A percentile compares a stretch with the other conserved stretches of the same genome.
phyloP scores from a whole-genome alignment of 2,113 vertebrate species.

The Leuciscus idus region DNA sequence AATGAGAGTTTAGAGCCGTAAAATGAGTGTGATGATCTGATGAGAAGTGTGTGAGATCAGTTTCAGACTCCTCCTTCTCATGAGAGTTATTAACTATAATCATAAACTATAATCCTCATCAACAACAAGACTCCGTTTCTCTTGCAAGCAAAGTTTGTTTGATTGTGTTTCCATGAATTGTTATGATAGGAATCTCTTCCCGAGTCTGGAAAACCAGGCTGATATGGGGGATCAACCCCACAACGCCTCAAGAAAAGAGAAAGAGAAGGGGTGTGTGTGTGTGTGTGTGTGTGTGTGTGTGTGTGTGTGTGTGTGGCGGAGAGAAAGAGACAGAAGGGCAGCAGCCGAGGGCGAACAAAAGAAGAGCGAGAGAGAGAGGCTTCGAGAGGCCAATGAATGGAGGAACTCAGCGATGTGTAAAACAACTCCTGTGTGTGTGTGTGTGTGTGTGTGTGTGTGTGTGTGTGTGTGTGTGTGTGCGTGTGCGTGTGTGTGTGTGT shows the following conservation, averaged over 20 bases:
- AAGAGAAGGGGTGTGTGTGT: conserved; percentile 20
- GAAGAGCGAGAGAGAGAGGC: conserved; percentile 86
- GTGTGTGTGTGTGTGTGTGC: too few species aligned
- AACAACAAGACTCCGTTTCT: background rate
- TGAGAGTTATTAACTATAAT: too few species aligned
- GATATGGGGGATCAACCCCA: background rate
- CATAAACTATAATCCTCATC: background rate
- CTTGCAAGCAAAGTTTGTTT: conserved; percentile 2
- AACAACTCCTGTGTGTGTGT: conserved; percentile 82
- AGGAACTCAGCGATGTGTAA: conserved; percentile 95
- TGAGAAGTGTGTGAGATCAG: background rate
- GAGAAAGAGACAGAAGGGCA: conserved; percentile 85
- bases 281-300: too few species aligned
- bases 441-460: conserved; percentile 53
- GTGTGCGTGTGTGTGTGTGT: conserved; percentile 68
- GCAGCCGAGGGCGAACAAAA: conserved; percentile 92
- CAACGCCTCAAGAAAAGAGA: background rate
- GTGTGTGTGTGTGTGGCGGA: conserved; percentile 64
- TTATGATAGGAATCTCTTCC: background rate
- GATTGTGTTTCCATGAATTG: background rate
- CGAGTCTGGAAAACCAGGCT: background rate
- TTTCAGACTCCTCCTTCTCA: too few species aligned
- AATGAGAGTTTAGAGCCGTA: too few species aligned
- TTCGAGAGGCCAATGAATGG: conserved; percentile 88
- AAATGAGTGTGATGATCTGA: background rate